These are phyloP conservation scores for Gila robusta DNA, from an alignment of 2,797 vertebrate species.

Conservation along the genomic window DNA sequence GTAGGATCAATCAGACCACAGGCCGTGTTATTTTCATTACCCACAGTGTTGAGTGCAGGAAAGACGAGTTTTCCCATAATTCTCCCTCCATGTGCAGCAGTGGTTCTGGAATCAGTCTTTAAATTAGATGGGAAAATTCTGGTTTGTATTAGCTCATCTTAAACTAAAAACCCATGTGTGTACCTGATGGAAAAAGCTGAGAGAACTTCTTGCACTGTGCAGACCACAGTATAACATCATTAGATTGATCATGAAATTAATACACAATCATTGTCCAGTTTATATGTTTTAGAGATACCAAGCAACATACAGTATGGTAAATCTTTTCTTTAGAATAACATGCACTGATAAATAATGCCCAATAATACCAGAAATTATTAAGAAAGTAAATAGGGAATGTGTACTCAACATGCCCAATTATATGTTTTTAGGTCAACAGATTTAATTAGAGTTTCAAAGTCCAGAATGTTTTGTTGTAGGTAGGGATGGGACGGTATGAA, in stretches of 20 bases:
- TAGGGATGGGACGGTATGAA: too few species aligned
- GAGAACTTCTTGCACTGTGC: neutral
- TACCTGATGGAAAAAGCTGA: neutral
- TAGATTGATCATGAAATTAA: neutral
- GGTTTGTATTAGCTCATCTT: constrained; percentile 37
- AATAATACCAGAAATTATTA: neutral
- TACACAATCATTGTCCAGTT: neutral
- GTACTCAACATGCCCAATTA: neutral
- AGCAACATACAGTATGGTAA: neutral
- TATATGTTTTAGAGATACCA: neutral
- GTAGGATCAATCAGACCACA: constrained; percentile 47
- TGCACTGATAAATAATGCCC: too few species aligned
- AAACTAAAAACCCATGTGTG: constrained; percentile 18
- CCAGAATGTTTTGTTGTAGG: neutral
- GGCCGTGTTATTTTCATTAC: constrained; percentile 47
- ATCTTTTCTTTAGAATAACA: neutral
- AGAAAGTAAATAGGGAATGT: neutral
- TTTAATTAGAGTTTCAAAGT: neutral
- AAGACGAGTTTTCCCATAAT: constrained; percentile 27
- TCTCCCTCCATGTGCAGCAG: neutral
- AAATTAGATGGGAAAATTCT: constrained; percentile 44
- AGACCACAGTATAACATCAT: neutral
- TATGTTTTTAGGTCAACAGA: neutral
- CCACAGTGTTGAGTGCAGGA: constrained; percentile 31
- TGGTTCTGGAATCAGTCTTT: constrained; percentile 11